These are phyloP conservation scores for Selenia dentaria DNA, from an alignment of 2,888 invertebrate species.

Conservation along the genomic window DNA sequence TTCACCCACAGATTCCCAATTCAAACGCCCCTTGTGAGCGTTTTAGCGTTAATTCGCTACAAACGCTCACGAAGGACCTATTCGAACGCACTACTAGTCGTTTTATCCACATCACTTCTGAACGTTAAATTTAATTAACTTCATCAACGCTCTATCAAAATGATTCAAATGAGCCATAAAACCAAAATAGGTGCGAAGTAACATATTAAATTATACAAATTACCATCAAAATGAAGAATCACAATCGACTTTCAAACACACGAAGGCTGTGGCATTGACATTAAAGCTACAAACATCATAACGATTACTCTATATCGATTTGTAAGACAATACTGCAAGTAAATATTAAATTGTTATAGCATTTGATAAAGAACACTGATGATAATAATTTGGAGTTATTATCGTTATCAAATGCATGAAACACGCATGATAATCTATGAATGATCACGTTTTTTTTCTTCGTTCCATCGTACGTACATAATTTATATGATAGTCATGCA, in stretches of 20 bases:
- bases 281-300: slow-evolving; percentile 8
- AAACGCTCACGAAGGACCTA: no score
- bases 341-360: slow-evolving; percentile 4
- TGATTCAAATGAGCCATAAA: slow-evolving; percentile 16
- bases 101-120: not conserved
- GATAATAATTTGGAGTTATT: no score
- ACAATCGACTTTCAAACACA: slow-evolving; percentile 7
- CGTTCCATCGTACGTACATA: no score
- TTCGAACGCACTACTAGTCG: no score
- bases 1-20: no score
- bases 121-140: slow-evolving; percentile 3
- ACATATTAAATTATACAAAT: slow-evolving; percentile 17
- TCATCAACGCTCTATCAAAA: slow-evolving; percentile 20
- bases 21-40: no score
- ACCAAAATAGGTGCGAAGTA: slow-evolving; percentile 18
- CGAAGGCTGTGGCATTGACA: slow-evolving; percentile 29
- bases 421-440: no score
- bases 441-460: no score
- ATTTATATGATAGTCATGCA: no score
- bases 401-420: no score
- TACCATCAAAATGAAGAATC: slow-evolving; percentile 12
- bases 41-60: no score
- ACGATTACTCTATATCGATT: slow-evolving; percentile 19
- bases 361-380: no score
- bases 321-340: slow-evolving; percentile 6